Conservation (phyloP, 2,797 vertebrate genomes). For the Amblyraja radiata region DNA sequence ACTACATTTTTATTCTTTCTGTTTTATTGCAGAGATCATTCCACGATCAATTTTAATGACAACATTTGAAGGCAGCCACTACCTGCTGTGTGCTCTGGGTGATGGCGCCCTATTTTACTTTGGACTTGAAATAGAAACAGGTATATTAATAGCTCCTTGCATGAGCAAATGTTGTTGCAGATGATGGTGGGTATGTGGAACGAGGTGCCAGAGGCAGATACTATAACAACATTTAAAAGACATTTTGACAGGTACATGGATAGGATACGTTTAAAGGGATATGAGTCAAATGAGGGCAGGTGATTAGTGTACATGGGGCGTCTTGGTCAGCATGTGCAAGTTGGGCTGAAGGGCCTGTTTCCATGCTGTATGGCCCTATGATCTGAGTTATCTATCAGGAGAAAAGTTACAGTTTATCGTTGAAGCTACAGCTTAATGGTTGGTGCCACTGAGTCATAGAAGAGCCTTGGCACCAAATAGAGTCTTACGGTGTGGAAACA, state of each 20-base stretch:
- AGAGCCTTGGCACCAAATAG: no score
- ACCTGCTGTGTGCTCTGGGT: constrained; percentile 91
- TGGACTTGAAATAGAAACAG: constrained; percentile 85
- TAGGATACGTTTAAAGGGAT: no score
- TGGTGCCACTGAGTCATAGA: background rate
- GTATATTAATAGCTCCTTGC: constrained; percentile 50
- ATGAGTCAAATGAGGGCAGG: no score
- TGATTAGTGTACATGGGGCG: no score
- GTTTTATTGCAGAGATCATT: constrained; percentile 76
- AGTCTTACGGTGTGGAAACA: no score
- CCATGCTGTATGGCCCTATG: no score
- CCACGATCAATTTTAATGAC: constrained; percentile 98
- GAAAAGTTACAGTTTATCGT: background rate
- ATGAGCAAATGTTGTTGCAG: background rate
- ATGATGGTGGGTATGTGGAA: background rate
- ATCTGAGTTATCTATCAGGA: background rate
- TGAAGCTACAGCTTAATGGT: background rate
- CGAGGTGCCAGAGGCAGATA: no score
- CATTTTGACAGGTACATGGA: no score
- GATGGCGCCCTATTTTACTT: constrained; percentile 98
- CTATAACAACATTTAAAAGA: no score
- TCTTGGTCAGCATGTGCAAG: no score
- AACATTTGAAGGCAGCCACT: constrained; percentile 94
- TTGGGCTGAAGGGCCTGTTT: no score
- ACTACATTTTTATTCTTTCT: background rate